Base-by-base conservation (phyloP, 2,888 invertebrate genomes). In the Scaptomyza polygonia region DNA sequence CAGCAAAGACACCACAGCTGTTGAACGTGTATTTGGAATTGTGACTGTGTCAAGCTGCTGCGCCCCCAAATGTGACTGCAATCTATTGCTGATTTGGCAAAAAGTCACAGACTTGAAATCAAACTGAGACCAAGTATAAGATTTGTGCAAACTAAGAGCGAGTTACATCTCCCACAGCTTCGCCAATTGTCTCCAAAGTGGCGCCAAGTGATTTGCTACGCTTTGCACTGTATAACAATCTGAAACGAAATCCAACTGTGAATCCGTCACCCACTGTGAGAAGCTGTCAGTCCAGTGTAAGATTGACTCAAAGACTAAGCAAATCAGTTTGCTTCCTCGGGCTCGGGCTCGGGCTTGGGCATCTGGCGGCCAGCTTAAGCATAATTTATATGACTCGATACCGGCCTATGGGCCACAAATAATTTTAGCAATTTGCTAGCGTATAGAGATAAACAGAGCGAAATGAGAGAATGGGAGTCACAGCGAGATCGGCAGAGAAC, bases 391-490 rank as follows among this genome's bases (percentile, higher is more conserved):
- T 76, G 76, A 44, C 62, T 58, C 42, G 32, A 6, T 21, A 7
- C 16, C 32, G 77, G 67, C 73, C 73, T 67, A 64, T 75, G 84
- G 58, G 55, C 80, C 78, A 71, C 81, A 83, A 85, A 85, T 79
- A 82, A 84, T 84, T 77, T 80, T 74, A 65, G 67, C 77, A 79
- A 80, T 79, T 79, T 80, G 71, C 73, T 42, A 66, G 55, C 67
- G 40, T 44, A 66, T 30, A 45, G 54, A 34, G 45, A 49, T 25
- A 44, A 32, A 36, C 34, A 14, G 27, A 21, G 18, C 30, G n/a
- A 34, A 34, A n/a, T 34, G 49, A 36, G 27, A 30, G 8, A 21
- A 21, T 8, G n/a, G 9, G 5, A 18, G 11, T n/a, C 9, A 25
- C 9, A 30, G 18, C 36, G 51, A 44, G 32, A 52, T 44, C 61